phyloP scores from a whole-genome alignment of 2,113 vertebrate genomes.

The Gymnarchus niloticus region DNA sequence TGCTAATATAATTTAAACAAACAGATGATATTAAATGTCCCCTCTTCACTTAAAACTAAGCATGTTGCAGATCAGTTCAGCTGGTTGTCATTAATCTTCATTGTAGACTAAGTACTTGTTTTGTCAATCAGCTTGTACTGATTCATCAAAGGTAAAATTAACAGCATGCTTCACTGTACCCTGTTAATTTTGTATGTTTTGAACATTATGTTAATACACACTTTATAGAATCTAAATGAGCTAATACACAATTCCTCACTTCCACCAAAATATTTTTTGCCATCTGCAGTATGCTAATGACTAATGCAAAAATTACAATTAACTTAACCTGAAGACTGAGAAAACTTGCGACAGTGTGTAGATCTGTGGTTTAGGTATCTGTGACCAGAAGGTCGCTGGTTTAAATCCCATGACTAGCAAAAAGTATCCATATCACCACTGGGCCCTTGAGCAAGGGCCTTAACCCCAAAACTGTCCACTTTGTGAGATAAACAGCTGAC shows the following conservation, averaged over 20 bases:
- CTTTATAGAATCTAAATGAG: neutral
- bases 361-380: too few species aligned
- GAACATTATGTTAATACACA: constrained; percentile 30
- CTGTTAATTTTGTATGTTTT: constrained; percentile 59
- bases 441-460: too few species aligned
- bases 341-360: too few species aligned
- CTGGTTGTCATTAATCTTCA: constrained; percentile 98
- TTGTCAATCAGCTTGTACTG: constrained; percentile 85
- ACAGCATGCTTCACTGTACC: constrained; percentile 76
- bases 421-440: too few species aligned
- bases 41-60: constrained; percentile 97
- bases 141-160: constrained; percentile 89
- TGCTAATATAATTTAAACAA: constrained; percentile 85
- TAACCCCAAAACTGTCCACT: too few species aligned
- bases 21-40: constrained; percentile 99
- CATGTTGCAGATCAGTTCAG: constrained; percentile 98
- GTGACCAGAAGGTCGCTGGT: too few species aligned
- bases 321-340: constrained; percentile 8
- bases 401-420: too few species aligned
- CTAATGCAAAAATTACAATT: constrained; percentile 13
- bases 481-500: too few species aligned
- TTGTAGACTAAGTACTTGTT: constrained; percentile 90
- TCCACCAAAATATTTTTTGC: neutral
- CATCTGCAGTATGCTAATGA: constrained; percentile 6
- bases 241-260: constrained; percentile 7